phyloP scores from a whole-genome alignment of 1,140 invertebrate genomes.

The Tetragnatha versicolor region DNA sequence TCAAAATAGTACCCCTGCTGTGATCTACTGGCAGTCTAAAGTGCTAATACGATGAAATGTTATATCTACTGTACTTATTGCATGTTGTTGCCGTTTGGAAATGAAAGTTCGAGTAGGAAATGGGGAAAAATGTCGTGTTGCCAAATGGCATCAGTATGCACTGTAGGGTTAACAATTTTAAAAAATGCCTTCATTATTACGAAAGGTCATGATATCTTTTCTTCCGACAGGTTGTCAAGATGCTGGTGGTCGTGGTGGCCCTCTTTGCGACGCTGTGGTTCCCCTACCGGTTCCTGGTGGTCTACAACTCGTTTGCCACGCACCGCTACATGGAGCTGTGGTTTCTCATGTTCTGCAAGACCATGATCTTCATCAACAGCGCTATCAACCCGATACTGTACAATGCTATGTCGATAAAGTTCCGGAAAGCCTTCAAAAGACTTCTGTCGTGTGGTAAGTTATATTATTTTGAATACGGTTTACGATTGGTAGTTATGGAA shows the following conservation, averaged over 20 bases:
- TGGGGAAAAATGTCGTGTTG: too few relatives aligned
- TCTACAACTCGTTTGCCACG: conserved; percentile 72
- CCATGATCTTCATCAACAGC: conserved; percentile 73
- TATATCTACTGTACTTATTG: too few relatives aligned
- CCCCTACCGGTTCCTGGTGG: conserved; percentile 71
- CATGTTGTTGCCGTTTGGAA: too few relatives aligned
- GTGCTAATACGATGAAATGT: too few relatives aligned
- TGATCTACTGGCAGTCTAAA: too few relatives aligned
- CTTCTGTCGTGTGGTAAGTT: conserved; percentile 55
- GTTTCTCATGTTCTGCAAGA: conserved; percentile 73
- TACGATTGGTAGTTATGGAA: too few relatives aligned
- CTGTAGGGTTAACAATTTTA: too few relatives aligned
- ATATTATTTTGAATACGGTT: too few relatives aligned
- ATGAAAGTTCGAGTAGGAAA: too few relatives aligned
- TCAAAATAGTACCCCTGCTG: too few relatives aligned
- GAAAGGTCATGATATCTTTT: background rate
- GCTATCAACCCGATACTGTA: conserved; percentile 59
- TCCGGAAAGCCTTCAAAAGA: conserved; percentile 57
- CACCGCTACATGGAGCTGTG: conserved; percentile 70
- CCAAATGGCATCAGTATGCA: too few relatives aligned
- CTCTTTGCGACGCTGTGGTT: conserved; percentile 73
- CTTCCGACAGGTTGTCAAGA: conserved; percentile 71
- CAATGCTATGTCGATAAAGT: conserved; percentile 59
- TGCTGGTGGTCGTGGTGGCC: conserved; percentile 71
- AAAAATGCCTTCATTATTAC: too few relatives aligned